Evolutionary conservation across 2,797 vertebrate species (phyloP).

Genomic region (Syngnathus acus): DNA sequence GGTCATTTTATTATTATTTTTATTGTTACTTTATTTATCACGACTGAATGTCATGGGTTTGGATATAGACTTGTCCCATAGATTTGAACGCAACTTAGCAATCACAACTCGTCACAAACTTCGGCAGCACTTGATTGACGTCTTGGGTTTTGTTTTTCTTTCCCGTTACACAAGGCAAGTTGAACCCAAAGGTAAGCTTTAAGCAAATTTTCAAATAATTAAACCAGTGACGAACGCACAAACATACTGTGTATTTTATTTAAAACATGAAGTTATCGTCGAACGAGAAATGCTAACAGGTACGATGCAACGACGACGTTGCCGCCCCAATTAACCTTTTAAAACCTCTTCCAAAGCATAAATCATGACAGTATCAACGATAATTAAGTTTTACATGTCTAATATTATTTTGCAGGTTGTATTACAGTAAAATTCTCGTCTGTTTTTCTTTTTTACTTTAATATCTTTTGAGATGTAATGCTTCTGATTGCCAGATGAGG

Average conservation of each 20-base stretch:
- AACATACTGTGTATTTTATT: neutral
- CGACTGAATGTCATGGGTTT: neutral
- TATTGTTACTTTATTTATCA: neutral
- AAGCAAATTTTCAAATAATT: neutral
- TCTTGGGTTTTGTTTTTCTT: neutral
- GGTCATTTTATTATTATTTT: neutral
- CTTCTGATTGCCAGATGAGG: conserved; percentile 37
- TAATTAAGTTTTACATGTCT: neutral
- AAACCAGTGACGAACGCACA: neutral
- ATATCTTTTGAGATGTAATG: neutral
- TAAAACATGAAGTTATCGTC: conserved; percentile 6
- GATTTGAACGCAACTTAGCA: conserved; percentile 39
- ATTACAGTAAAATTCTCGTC: neutral
- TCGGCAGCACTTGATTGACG: neutral
- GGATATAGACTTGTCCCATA: too few species aligned
- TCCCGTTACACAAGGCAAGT: neutral
- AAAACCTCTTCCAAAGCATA: neutral
- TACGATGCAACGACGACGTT: conserved; percentile 30
- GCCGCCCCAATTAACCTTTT: conserved; percentile 25
- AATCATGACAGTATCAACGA: neutral
- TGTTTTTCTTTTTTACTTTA: neutral
- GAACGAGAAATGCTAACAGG: conserved; percentile 19
- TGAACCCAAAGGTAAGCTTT: conserved; percentile 24
- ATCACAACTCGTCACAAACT: conserved; percentile 46
- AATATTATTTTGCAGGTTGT: neutral